Conservation (phyloP, 2,113 vertebrate genomes). For the Coryphaenoides rupestris region DNA sequence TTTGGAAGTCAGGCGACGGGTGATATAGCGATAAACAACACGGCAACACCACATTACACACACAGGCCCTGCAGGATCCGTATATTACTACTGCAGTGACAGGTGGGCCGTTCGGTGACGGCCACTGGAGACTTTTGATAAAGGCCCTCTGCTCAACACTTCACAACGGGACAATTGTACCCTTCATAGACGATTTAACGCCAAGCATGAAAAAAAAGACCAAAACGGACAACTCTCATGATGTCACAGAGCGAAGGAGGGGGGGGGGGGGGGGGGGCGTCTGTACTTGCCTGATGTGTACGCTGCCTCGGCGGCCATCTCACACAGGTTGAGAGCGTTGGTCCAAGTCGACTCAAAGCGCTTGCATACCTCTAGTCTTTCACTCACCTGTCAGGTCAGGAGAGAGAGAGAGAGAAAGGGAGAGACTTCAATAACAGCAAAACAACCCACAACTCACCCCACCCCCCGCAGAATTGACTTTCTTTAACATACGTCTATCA, state of each 20-base stretch:
- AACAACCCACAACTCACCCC: not conserved
- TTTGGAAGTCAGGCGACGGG: slow-evolving; percentile 8
- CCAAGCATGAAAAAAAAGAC: too few relatives aligned
- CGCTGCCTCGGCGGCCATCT: slow-evolving; percentile 68
- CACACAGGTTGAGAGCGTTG: slow-evolving; percentile 65
- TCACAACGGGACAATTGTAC: not conserved
- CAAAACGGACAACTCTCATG: not conserved
- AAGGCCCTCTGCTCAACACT: slow-evolving; percentile 13
- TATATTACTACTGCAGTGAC: slow-evolving; percentile 4
- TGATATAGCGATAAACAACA: slow-evolving; percentile 18
- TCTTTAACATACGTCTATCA: too few relatives aligned
- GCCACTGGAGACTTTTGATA: not conserved
- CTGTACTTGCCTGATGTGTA: slow-evolving; percentile 65
- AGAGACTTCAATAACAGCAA: slow-evolving; percentile 1
- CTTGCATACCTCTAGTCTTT: slow-evolving; percentile 61
- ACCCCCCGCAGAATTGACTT: too few relatives aligned
- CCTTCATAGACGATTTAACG: not conserved
- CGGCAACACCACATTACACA: too few relatives aligned
- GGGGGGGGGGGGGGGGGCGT: too few relatives aligned
- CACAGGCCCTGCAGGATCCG: not conserved
- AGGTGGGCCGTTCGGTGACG: not conserved
- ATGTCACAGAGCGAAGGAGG: not conserved
- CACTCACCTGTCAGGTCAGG: slow-evolving; percentile 54
- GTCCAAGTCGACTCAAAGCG: slow-evolving; percentile 68
- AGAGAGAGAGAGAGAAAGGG: not conserved